A percentile compares a stretch with the other conserved stretches of the same genome.
These are phyloP conservation scores for Argentina silus DNA, from an alignment of 2,797 vertebrate species.

Conservation along the genomic window DNA sequence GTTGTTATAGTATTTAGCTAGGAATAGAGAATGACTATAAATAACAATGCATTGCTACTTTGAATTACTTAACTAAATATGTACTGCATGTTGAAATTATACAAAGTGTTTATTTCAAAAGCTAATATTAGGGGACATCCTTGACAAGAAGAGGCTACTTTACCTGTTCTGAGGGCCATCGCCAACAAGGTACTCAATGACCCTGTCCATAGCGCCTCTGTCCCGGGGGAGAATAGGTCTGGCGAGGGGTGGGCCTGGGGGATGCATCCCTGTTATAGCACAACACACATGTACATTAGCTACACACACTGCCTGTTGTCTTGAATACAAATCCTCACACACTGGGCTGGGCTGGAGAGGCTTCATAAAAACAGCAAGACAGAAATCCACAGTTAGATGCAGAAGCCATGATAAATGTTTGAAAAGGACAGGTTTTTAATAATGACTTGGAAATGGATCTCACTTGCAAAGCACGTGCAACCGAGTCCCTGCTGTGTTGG, in stretches of 20 bases:
- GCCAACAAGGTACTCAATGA: slow-evolving; percentile 97
- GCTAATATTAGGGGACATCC: background rate
- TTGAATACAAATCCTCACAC: slow-evolving; percentile 41
- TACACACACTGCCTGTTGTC: slow-evolving; percentile 19
- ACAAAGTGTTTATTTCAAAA: background rate
- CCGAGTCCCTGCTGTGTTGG: slow-evolving; percentile 84
- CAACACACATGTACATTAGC: slow-evolving; percentile 45
- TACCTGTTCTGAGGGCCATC: slow-evolving; percentile 99
- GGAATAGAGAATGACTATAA: background rate
- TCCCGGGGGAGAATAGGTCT: slow-evolving; percentile 93
- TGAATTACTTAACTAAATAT: background rate
- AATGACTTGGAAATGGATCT: slow-evolving; percentile 74
- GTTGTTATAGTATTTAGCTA: slow-evolving; percentile 13
- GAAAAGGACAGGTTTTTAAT: slow-evolving; percentile 70
- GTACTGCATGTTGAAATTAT: background rate
- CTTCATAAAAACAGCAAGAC: slow-evolving; percentile 18
- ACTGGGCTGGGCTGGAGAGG: slow-evolving; percentile 24
- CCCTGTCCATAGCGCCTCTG: slow-evolving; percentile 90
- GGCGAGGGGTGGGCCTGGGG: slow-evolving; percentile 94
- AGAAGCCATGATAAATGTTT: slow-evolving; percentile 64
- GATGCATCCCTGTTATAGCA: slow-evolving; percentile 88
- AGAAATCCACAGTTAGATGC: slow-evolving; percentile 47
- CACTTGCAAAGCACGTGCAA: slow-evolving; percentile 77
- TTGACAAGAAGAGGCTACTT: slow-evolving; percentile 9
- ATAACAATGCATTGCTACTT: background rate